Conservation (phyloP, 1,140 invertebrate species). For the Cylas formicarius region DNA sequence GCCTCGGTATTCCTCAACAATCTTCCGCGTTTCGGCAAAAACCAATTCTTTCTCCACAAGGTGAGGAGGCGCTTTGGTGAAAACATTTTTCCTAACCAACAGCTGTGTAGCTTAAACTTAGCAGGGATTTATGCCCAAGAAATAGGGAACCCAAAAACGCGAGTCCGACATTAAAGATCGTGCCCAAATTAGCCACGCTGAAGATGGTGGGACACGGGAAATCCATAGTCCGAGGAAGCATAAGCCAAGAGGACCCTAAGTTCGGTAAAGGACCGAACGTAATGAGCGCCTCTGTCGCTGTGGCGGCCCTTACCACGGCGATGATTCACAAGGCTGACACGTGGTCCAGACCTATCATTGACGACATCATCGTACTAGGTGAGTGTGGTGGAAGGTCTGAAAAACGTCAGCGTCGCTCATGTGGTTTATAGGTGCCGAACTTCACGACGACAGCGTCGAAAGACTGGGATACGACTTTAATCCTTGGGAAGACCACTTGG, state of each 20-base stretch:
- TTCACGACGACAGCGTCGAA: constrained; percentile 32
- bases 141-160: constrained; percentile 20
- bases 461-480: constrained; percentile 45
- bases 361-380: constrained; percentile 42
- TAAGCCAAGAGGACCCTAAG: constrained; percentile 35
- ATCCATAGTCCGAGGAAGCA: constrained; percentile 38
- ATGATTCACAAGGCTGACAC: constrained; percentile 42
- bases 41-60: constrained; percentile 40
- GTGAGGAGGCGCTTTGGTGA: constrained; percentile 9
- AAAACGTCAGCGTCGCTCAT: neutral
- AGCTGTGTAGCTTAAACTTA: constrained; percentile 6
- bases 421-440: constrained; percentile 25
- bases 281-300: constrained; percentile 42
- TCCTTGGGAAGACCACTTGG: constrained; percentile 45
- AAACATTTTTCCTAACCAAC: too few relatives aligned
- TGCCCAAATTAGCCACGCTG: constrained; percentile 24
- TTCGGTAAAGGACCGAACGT: constrained; percentile 42
- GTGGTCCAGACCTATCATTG: constrained; percentile 46
- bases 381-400: constrained; percentile 2
- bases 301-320: constrained; percentile 44
- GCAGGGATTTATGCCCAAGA: constrained; percentile 21
- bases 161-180: constrained; percentile 17
- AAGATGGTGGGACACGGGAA: constrained; percentile 28
- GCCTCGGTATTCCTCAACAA: constrained; percentile 40
- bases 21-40: constrained; percentile 33